These are phyloP conservation scores for Camponotus fellah DNA, from an alignment of 2,888 invertebrate species.

Conservation along the genomic window DNA sequence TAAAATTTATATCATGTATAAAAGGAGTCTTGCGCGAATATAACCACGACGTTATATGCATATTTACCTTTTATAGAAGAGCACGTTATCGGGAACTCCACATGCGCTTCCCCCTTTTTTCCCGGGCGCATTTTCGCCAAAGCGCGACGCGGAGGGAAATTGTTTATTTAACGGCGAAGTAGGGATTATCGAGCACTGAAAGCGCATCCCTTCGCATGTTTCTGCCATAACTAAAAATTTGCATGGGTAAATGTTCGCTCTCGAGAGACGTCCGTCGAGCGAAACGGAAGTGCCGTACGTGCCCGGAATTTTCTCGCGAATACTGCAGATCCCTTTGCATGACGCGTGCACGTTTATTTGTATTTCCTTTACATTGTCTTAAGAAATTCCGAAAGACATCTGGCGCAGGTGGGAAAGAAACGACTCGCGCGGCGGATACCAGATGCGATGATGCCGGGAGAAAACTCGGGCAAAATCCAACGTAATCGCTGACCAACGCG, in stretches of 20 bases:
- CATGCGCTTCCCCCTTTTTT: background rate
- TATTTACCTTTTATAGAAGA: slow-evolving; percentile 18
- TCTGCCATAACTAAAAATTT: slow-evolving; percentile 55
- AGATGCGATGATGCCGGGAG: slow-evolving; percentile 15
- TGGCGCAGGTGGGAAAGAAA: slow-evolving; percentile 43
- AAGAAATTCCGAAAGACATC: slow-evolving; percentile 66
- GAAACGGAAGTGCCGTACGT: slow-evolving; percentile 60
- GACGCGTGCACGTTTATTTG: slow-evolving; percentile 54
- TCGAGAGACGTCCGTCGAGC: slow-evolving; percentile 51
- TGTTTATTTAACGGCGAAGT: slow-evolving; percentile 53
- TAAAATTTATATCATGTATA: slow-evolving; percentile 14
- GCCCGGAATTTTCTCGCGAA: slow-evolving; percentile 56
- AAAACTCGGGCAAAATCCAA: slow-evolving; percentile 28
- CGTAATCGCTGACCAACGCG: slow-evolving; percentile 9
- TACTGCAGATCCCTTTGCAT: slow-evolving; percentile 35
- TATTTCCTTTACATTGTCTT: slow-evolving; percentile 57
- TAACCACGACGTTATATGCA: background rate
- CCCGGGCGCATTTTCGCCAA: slow-evolving; percentile 19
- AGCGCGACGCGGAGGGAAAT: slow-evolving; percentile 39
- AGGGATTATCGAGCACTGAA: slow-evolving; percentile 47
- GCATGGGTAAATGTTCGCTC: slow-evolving; percentile 55
- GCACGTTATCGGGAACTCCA: slow-evolving; percentile 38
- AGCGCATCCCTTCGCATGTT: slow-evolving; percentile 37
- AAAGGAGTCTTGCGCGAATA: slow-evolving; percentile 9
- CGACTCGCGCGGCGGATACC: slow-evolving; percentile 9